Evolutionary conservation across 1,140 invertebrate species (phyloP).

Genomic region (Dolichoris vasculosae): DNA sequence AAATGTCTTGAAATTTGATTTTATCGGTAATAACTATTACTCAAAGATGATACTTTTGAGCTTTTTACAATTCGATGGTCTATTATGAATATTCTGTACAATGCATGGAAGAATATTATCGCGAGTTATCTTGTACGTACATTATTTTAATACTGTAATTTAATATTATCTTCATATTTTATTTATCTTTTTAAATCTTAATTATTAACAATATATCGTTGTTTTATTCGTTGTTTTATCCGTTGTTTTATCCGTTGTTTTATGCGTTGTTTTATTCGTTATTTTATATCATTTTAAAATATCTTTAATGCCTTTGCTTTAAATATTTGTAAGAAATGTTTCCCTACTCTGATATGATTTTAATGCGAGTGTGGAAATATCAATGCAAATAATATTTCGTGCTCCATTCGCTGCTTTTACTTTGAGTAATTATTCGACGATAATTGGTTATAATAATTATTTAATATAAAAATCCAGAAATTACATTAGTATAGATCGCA

Average conservation of each 20-base stretch:
- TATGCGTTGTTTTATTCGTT: too few relatives aligned
- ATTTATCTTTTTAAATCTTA: too few relatives aligned
- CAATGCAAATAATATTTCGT: neutral
- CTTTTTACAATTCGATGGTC: neutral
- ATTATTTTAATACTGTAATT: neutral
- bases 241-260: too few relatives aligned
- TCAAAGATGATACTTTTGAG: neutral
- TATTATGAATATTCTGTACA: neutral
- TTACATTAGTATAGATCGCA: neutral
- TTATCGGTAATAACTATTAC: neutral
- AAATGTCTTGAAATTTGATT: neutral
- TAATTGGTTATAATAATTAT: neutral
- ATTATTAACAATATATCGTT: too few relatives aligned
- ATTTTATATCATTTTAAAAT: too few relatives aligned
- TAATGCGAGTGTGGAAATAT: neutral
- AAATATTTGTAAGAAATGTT: too few relatives aligned
- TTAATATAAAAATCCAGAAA: neutral
- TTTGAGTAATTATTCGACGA: neutral
- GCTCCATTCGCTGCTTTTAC: neutral
- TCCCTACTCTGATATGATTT: conserved; percentile 1
- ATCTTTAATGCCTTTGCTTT: too few relatives aligned
- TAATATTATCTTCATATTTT: too few relatives aligned
- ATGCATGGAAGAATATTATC: too few relatives aligned
- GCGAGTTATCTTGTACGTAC: too few relatives aligned
- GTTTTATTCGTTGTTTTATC: too few relatives aligned